Conservation (phyloP, 2,113 vertebrate genomes). For the Myrmophylax atrothorax region DNA sequence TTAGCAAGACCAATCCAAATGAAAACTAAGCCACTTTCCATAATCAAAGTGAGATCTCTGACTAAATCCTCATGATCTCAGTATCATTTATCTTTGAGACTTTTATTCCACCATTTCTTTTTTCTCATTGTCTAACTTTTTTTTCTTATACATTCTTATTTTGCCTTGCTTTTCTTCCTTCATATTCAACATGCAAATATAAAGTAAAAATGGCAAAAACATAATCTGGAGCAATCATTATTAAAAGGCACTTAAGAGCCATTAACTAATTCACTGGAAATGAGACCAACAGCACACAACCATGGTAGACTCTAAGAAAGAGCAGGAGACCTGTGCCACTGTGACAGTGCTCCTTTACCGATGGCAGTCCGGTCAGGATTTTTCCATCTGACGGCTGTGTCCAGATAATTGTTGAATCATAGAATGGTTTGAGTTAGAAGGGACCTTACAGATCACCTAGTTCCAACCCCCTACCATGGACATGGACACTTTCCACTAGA, state of each 20-base stretch:
- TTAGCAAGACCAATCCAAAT: neutral
- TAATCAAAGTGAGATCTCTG: neutral
- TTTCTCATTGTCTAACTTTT: neutral
- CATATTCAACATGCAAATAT: neutral
- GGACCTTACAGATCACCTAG: neutral
- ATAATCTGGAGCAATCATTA: neutral
- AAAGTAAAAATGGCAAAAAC: neutral
- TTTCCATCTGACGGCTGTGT: neutral
- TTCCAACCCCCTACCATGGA: accelerated
- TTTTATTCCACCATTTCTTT: neutral
- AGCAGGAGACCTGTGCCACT: neutral
- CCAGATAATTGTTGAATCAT: neutral
- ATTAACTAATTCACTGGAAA: neutral
- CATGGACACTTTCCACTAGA: neutral
- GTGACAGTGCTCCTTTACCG: neutral
- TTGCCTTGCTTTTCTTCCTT: neutral
- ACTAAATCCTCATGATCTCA: neutral
- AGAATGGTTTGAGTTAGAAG: neutral
- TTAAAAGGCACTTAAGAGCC: neutral
- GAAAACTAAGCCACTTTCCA: neutral
- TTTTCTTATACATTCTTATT: neutral
- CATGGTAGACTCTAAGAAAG: neutral
- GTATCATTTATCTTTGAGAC: neutral
- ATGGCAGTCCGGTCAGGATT: neutral
- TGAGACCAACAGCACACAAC: neutral